Base-by-base conservation (phyloP, 2,113 vertebrate species). In the Carettochelys insculpta region DNA sequence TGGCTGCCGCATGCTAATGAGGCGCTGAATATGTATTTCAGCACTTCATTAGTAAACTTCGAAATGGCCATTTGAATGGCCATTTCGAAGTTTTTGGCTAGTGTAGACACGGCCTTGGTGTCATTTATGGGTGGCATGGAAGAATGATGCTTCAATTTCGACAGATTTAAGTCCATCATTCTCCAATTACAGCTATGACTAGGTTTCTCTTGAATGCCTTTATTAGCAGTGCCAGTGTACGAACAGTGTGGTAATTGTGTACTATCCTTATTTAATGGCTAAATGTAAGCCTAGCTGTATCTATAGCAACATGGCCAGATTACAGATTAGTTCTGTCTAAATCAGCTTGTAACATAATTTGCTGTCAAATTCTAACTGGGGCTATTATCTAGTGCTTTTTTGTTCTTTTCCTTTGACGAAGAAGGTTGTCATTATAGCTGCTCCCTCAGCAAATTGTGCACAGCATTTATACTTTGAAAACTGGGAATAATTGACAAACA, bases 241-340 rank as follows among this genome's bases (percentile, higher is more conserved):
- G 78, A 91, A 95, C 92, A 96, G 84, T 92, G 84, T 80, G 90
- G 80, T 89, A 91, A 95, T 90, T 95, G 93, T 96, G 80, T 89
- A 86, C 61, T 87, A 82, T 91, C 90, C 92, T 96, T 97, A 89
- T 94, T 95, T 95, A 93, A 96, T 94, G 80, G 80, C 88, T 94
- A 87, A 92, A 94, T 92, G 90, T 97, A 96, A 97, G 91, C 95
- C 95, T 90, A 88, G 82, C 92, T 95, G 94, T 97, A 95, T 71
- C 95, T 96, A 91, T 94, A 92, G 95, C 90, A 94, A 96, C 96
- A 86, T 91, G 88, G 95, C 91, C 90, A 96, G 88, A 94, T 95
- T 94, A 92, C 91, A 95, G 92, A 91, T 96, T 93, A 95, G 54
- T 92, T 24, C n/a, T 78, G 61, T 92, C 86, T 91, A 93, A 94